Evolutionary conservation across 2,113 vertebrate species (phyloP).

Genomic region (Corvus cornix): DNA sequence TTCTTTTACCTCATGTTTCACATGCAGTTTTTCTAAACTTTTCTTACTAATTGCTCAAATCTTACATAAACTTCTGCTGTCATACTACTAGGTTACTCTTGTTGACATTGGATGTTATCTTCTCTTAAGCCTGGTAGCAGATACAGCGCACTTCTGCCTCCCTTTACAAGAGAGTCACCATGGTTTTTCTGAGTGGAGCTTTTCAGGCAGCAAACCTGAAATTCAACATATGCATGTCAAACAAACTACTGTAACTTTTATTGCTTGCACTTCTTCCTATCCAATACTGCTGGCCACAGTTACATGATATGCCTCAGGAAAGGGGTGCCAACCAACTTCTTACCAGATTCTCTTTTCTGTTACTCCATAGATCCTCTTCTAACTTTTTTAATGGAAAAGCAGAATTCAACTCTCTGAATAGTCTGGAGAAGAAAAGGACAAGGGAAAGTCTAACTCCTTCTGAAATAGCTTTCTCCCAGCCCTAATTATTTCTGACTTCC

Average conservation of each 20-base stretch:
- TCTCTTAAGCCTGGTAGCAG: background rate
- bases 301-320: background rate
- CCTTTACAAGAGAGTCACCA: background rate
- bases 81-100: background rate
- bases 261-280: background rate
- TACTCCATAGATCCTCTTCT: background rate
- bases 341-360: background rate
- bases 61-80: background rate
- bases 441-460: background rate
- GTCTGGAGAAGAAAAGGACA: background rate
- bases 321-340: background rate
- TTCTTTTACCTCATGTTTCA: background rate
- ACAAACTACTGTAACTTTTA: background rate
- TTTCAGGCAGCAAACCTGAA: background rate
- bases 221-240: background rate
- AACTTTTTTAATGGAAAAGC: background rate
- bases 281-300: background rate
- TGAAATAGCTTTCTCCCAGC: background rate
- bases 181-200: background rate
- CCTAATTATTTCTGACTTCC: background rate
- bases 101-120: background rate
- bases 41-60: background rate
- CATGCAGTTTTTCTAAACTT: background rate
- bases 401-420: background rate
- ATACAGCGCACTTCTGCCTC: background rate